Base-by-base conservation (phyloP, 2,113 vertebrate genomes). In the Cercocebus atys region DNA sequence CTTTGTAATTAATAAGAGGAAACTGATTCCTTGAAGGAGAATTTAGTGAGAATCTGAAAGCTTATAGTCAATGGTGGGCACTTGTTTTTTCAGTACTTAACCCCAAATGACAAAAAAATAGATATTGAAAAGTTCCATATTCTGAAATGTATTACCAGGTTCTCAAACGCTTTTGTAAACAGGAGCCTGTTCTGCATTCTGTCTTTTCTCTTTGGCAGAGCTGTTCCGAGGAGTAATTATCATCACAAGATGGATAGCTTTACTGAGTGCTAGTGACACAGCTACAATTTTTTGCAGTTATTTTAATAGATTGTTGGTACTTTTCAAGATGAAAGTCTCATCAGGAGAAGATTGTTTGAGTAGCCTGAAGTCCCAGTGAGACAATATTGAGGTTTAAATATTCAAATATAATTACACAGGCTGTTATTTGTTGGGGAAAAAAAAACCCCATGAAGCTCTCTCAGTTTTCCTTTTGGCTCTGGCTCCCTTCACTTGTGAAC, bases 321-420 rank as follows among this genome's bases (percentile, higher is more conserved):
- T 88, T 96, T 92, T 73, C 61, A 72, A 66, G 57, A 93, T 94
- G 81, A 88, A 96, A 93, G n/a, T 59, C 72, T 88, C 43, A 80
- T 66, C 72, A 86, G 81, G 76, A 70, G 61, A 88, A 76, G 61
- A 52, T 52, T 88, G 13, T 83, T 61, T 82, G 59, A 84, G 78
- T 78, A 55, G 23, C 13, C 66, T 81, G 27, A 78, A 95, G 81
- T 38, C 66, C 43, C 50, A 59, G 7, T 7, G 95, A 96, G 85
- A 79, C 43, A 57, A 13, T 6, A 86, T 2, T 47, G 66, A 90
- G 30, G 23, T 91, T 89, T 88, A 93, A 88, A 88, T 66, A 81
- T 95, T 92, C 79, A 93, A 81, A 72, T 88, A 57, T 12, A 55
- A 68, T 81, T 43, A 75, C 35, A 90, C 12, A 87, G 81, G 38